phyloP scores from a whole-genome alignment of 2,888 invertebrate species.

The Cyclophora punctaria region DNA sequence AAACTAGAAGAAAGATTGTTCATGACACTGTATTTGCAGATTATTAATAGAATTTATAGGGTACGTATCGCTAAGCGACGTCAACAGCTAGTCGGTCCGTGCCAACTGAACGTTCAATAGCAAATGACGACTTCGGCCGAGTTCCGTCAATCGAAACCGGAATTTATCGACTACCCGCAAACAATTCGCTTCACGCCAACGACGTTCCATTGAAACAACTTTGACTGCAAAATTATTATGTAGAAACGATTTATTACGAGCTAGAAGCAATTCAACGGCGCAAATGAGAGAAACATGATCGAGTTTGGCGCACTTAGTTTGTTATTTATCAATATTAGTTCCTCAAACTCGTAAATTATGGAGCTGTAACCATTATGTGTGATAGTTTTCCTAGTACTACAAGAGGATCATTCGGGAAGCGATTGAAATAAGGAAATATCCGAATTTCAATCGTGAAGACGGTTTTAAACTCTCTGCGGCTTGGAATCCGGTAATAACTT shows the following conservation, averaged over 20 bases:
- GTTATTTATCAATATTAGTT: conserved; percentile 17
- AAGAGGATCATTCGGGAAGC: too few species aligned
- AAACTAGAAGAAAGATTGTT: too few species aligned
- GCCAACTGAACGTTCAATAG: conserved; percentile 30
- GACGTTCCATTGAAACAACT: conserved; percentile 31
- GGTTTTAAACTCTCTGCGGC: too few species aligned
- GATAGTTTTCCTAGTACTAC: conserved; percentile 11
- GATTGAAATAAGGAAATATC: too few species aligned
- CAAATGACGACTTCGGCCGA: conserved; percentile 39
- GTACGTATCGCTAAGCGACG: too few species aligned
- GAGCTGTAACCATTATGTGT: conserved; percentile 20
- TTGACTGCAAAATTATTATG: conserved; percentile 29
- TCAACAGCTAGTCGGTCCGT: conserved; percentile 11
- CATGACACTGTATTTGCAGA: too few species aligned
- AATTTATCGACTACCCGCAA: conserved; percentile 53
- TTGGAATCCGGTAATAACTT: too few species aligned
- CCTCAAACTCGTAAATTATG: conserved; percentile 19
- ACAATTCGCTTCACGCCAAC: conserved; percentile 34
- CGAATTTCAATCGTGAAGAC: too few species aligned
- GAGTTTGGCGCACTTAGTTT: conserved; percentile 2
- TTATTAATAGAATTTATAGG: too few species aligned
- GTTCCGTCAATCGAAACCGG: conserved; percentile 44
- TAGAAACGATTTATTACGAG: conserved; percentile 21
- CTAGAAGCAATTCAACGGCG: conserved; percentile 7
- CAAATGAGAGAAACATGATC: conserved; percentile 10